Evolutionary conservation across 1,140 invertebrate species (phyloP), one percentile per base, ranked within the genome.

Genomic region (Saxidomus purpurata): DNA sequence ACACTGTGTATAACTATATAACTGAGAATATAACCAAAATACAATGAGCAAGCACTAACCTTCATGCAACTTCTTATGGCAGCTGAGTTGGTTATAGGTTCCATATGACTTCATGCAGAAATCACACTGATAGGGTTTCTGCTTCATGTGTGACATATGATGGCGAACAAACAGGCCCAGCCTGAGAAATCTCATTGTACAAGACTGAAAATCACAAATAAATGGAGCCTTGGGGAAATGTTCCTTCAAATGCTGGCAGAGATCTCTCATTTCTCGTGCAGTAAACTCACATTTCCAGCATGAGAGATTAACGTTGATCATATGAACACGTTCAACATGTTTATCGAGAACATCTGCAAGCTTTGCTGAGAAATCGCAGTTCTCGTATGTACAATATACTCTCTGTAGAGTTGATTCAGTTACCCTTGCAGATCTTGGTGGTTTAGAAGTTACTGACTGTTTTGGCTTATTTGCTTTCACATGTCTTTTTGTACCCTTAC

Each of bases 231-330:
- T 97, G 22, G 95, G 93, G 93, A 97, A 97, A 94, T 97, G 97
- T 13, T 67, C 43, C 61, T 91, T 97, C 96, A 97, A 97, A 93
- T 97, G 97, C 47, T 96, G 94, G 91, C 97, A 97, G 93, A 97
- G 97, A 88, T 96, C 96, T 47, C 96, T 96, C 93, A 97, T 97
- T 96, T 97, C 97, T 89, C 96, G 96, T 89, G 97, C 97, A 38
- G 96, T 96, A 94, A 97, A 97, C n/a, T 96, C 95, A 95, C 97
- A 97, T 40, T 97, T 93, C 47, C 96, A 96, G 94, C 97, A 97
- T 76, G 96, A 96, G 90, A 97, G 97, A 22, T 96, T 96, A 17
- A 97, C 96, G 19, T 81, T 81, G 25, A 67, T 67, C 49, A 79
- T 63, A 59, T 88, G 86, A 8, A 71, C 86, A 69, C 77, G 74